Evolutionary conservation across 2,797 vertebrate genomes (phyloP).

Genomic region (Takifugu rubripes): DNA sequence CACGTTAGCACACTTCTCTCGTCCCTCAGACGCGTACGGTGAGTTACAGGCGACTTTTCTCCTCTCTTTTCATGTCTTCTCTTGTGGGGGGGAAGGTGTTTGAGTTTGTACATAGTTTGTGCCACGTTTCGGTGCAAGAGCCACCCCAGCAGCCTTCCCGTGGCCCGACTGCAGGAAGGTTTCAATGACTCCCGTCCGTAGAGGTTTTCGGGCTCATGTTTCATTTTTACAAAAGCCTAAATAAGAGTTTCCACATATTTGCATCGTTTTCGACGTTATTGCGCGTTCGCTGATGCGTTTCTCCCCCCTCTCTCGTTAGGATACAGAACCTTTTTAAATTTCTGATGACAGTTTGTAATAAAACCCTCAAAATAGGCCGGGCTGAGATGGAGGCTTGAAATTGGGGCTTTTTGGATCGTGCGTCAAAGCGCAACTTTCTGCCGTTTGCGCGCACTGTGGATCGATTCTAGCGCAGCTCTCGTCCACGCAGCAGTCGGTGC

Average conservation of each 20-base stretch:
- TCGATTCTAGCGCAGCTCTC: background rate
- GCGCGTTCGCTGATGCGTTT: slow-evolving; percentile 5
- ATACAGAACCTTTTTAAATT: too few species aligned
- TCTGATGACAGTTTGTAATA: background rate
- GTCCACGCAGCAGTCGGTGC: background rate
- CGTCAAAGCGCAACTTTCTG: slow-evolving; percentile 37
- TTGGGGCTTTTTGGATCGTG: slow-evolving; percentile 5
- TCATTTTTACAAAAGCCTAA: slow-evolving; percentile 17
- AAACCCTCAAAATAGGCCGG: slow-evolving; percentile 23
- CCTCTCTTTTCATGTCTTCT: slow-evolving; percentile 16
- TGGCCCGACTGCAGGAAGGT: slow-evolving; percentile 25
- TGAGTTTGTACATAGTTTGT: slow-evolving; percentile 45
- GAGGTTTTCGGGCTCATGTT: slow-evolving; percentile 18
- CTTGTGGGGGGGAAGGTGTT: background rate
- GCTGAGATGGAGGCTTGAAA: slow-evolving; percentile 10
- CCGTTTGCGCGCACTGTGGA: slow-evolving; percentile 6
- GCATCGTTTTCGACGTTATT: background rate
- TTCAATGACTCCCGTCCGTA: slow-evolving; percentile 28
- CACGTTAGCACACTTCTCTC: slow-evolving; percentile 57
- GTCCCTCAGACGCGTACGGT: slow-evolving; percentile 61
- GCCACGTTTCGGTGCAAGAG: slow-evolving; percentile 77
- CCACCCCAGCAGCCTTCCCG: slow-evolving; percentile 42
- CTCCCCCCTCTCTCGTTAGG: background rate
- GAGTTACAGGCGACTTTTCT: slow-evolving; percentile 57
- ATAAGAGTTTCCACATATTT: too few species aligned